A percentile compares a stretch with the other conserved stretches of the same genome.
phyloP scores from a whole-genome alignment of 2,113 vertebrate genomes.

The Nipponia nippon region DNA sequence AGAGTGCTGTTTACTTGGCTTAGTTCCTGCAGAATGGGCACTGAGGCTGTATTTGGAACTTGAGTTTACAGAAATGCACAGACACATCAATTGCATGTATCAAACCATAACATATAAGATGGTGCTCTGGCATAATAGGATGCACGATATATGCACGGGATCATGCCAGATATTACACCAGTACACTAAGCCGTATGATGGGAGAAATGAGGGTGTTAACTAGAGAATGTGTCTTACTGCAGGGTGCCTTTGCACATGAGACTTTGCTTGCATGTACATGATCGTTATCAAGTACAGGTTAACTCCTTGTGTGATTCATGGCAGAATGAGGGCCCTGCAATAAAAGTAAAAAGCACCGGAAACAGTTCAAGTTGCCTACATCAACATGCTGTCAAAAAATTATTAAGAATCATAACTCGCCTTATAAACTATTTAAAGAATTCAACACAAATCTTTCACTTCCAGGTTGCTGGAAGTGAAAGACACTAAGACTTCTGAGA shows the following conservation, averaged over 20 bases:
- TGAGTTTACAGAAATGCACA: neutral
- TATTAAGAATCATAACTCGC: neutral
- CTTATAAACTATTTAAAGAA: neutral
- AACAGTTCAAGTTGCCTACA: neutral
- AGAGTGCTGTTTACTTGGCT: neutral
- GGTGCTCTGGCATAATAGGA: neutral
- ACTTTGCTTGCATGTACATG: neutral
- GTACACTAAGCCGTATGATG: neutral
- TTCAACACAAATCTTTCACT: neutral
- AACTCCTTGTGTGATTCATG: neutral
- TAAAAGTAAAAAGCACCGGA: neutral
- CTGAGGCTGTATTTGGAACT: neutral
- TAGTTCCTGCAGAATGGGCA: neutral
- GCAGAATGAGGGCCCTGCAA: neutral
- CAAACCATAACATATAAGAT: rapidly evolving
- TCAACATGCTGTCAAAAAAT: neutral
- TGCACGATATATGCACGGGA: rapidly evolving
- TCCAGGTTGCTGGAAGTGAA: neutral
- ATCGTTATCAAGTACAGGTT: neutral
- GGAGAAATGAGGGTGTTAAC: neutral
- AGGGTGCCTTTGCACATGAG: neutral
- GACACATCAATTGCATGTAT: neutral
- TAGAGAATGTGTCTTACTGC: neutral
- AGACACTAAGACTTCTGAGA: neutral
- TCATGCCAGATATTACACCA: neutral